These are phyloP conservation scores for Eupithecia insigniata DNA, from an alignment of 2,888 invertebrate genomes.

Conservation along the genomic window DNA sequence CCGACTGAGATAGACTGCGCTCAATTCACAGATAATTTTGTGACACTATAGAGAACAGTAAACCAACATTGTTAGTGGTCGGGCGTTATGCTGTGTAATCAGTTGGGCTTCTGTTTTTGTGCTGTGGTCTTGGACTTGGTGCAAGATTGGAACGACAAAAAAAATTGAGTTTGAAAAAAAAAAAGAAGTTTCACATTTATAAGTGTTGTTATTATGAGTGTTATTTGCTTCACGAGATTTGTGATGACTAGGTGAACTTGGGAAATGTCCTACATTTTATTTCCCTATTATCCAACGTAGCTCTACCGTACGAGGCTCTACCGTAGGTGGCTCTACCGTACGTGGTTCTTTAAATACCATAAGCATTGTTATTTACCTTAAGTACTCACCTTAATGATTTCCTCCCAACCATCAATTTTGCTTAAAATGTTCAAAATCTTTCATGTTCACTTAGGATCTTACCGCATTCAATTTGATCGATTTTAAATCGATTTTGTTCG, in stretches of 20 bases:
- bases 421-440: conserved; percentile 29
- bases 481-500: conserved; percentile 41
- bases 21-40: not conserved
- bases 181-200: too few relatives aligned
- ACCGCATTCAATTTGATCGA: conserved; percentile 35
- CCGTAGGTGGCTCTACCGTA: not conserved
- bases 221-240: too few relatives aligned
- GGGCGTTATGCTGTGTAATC: conserved; percentile 22
- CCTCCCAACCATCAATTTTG: conserved; percentile 19
- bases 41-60: conserved; percentile 13
- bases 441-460: conserved; percentile 25
- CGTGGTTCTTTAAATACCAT: not conserved
- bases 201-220: too few relatives aligned
- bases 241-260: too few relatives aligned
- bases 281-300: not conserved
- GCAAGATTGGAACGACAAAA: too few relatives aligned
- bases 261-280: too few relatives aligned
- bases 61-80: conserved; percentile 35
- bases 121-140: not conserved
- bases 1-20: too few relatives aligned
- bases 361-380: not conserved
- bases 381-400: conserved; percentile 19
- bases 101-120: conserved; percentile 15
- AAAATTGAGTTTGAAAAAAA: not conserved
- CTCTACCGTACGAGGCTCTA: not conserved